phyloP scores from a whole-genome alignment of 2,113 vertebrate genomes.

The Seriola rivoliana region DNA sequence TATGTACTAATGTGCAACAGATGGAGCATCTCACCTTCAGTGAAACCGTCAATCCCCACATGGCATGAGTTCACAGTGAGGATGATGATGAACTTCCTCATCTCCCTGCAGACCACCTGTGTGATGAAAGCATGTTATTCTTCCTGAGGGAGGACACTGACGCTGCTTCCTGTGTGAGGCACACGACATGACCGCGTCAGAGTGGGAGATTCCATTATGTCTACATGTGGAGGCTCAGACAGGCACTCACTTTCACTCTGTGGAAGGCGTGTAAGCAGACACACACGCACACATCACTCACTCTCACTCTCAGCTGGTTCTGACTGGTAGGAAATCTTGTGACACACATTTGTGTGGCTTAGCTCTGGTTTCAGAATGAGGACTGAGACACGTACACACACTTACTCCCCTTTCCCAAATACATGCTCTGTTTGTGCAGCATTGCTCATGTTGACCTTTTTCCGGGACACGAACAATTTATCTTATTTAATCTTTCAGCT shows the following conservation, averaged over 20 bases:
- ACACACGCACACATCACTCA: neutral
- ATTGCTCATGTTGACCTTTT: too few species aligned
- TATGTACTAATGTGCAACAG: neutral
- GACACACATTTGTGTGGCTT: neutral
- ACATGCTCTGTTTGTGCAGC: too few species aligned
- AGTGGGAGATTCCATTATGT: constrained; percentile 43
- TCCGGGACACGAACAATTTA: too few species aligned
- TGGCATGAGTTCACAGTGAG: neutral
- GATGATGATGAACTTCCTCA: neutral
- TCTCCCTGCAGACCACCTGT: neutral
- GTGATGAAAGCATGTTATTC: neutral
- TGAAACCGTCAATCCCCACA: too few species aligned
- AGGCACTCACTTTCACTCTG: neutral
- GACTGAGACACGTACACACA: neutral
- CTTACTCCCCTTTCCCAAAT: neutral
- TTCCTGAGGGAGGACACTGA: neutral
- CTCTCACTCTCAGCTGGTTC: neutral
- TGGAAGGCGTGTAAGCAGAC: neutral
- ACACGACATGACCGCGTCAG: neutral
- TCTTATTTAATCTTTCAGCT: too few species aligned
- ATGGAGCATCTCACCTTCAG: neutral
- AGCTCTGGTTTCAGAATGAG: constrained; percentile 1
- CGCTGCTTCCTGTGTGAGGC: constrained; percentile 7
- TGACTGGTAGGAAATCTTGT: neutral
- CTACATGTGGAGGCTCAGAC: neutral